Evolutionary conservation across 1,140 invertebrate genomes (phyloP), one percentile per base, ranked within the genome.

Genomic region (Anoplolepis gracilipes): DNA sequence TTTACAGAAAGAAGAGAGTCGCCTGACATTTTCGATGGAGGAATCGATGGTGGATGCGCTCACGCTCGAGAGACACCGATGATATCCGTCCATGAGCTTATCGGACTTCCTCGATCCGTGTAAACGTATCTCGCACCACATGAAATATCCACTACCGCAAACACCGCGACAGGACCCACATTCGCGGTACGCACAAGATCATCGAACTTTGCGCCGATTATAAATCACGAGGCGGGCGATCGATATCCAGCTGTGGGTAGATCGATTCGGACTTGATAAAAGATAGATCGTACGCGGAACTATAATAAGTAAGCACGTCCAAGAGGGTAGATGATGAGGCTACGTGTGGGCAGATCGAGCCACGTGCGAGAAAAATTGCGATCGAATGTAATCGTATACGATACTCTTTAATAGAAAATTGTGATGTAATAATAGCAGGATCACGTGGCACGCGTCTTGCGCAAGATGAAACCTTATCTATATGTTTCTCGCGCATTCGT

Each of bases 81-180:
- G 76, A 81, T 85, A 67, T 25, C 42, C 57, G 57, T 72, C 73
- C 33, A 33, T 22, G 36, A 36, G 33, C 57, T 46, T 69, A 69
- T 86, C 78, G 46, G 72, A 57, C 84, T 85, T 89, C 85, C 89
- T 85, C 82, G 84, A 87, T 77, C 73, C 59, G 42, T 49, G 53
- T 67, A 61, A 73, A 73, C 33, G 64, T 53, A 36, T 42, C 33
- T 49, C 75, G 73, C 42, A 46, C 64, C 42, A 88, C 70, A 69
- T 67, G 70, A 86, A 90, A 86, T 85, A 88, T 69, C 73, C 70
- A 72, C 61, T 49, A 25, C 11, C 36, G 55, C 25, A 46, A 46
- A 46, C 42, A 46, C 42, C 11, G 19, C 36, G 39, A 25, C 13
- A 28, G 22, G 49, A 13, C 55, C 3, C 25, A 11, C 76, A 42